Percentiles rank a stretch among this genome's conserved stretches.
These are phyloP conservation scores for Eidolon dupreanum DNA, from an alignment of 2,797 vertebrate species.

Conservation along the genomic window DNA sequence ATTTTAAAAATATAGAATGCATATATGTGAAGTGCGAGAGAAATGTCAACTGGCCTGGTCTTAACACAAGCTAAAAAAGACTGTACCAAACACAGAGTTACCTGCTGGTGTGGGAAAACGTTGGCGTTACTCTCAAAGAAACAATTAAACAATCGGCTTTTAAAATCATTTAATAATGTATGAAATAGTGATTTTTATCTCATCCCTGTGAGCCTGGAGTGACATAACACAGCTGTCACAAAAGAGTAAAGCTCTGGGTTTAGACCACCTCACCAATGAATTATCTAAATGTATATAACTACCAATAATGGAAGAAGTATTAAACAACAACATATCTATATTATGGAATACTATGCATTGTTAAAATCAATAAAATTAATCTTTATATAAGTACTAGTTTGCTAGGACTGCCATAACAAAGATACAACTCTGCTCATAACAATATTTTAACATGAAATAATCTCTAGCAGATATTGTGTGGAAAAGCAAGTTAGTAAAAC, in stretches of 20 bases:
- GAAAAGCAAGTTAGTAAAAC: neutral
- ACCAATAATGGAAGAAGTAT: neutral
- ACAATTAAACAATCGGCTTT: no score
- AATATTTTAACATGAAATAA: neutral
- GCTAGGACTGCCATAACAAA: neutral
- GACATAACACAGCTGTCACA: neutral
- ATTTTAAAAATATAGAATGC: neutral
- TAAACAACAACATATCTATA: neutral
- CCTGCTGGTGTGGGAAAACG: neutral
- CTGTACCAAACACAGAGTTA: neutral
- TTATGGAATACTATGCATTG: no score
- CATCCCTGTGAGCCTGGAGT: neutral
- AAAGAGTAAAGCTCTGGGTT: neutral
- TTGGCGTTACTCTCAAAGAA: neutral
- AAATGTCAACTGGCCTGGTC: neutral
- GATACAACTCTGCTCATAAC: no score
- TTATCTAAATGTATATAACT: neutral
- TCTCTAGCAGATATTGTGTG: neutral
- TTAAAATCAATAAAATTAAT: neutral
- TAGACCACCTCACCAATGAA: neutral
- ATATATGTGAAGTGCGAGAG: no score
- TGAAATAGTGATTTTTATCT: neutral
- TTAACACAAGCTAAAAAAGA: neutral
- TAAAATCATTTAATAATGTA: neutral
- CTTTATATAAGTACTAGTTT: neutral